These are phyloP conservation scores for Aradophagus sp. DNA, from an alignment of 1,140 invertebrate genomes.

Conservation along the genomic window DNA sequence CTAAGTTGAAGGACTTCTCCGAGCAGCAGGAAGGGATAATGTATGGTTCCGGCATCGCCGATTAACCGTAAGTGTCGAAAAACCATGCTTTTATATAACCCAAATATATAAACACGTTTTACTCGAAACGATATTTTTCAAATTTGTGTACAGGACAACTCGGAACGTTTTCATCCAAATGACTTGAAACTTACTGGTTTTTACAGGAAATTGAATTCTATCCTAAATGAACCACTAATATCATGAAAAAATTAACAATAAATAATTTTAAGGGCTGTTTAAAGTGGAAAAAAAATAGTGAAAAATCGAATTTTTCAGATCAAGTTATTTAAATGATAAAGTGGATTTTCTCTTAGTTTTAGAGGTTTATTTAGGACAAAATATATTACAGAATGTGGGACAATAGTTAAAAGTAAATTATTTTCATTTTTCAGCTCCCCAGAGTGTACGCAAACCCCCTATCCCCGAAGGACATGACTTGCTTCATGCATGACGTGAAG, in stretches of 20 bases:
- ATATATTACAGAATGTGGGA: background rate
- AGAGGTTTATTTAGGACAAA: background rate
- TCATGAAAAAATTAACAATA: constrained; percentile 10
- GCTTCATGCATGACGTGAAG: background rate
- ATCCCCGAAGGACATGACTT: background rate
- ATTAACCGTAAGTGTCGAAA: constrained; percentile 12
- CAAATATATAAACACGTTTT: constrained; percentile 9
- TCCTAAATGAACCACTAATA: constrained; percentile 10
- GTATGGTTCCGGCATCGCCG: constrained; percentile 6
- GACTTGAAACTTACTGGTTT: constrained; percentile 2
- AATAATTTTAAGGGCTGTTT: constrained; percentile 7
- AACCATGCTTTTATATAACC: constrained; percentile 8
- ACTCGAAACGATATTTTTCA: constrained; percentile 6
- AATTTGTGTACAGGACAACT: constrained; percentile 6
- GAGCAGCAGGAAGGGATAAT: background rate
- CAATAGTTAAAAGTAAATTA: constrained; percentile 6
- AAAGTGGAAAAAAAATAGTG: constrained; percentile 16
- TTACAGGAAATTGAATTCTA: constrained; percentile 13
- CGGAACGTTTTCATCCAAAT: constrained; percentile 12
- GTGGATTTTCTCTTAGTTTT: constrained; percentile 2
- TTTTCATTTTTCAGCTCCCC: constrained; percentile 10
- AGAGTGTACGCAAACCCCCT: background rate
- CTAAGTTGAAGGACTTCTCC: constrained; percentile 2
- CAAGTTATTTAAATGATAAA: constrained; percentile 8
- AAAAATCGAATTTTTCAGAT: constrained; percentile 5